Percentiles rank a stretch among this genome's conserved stretches.
These are phyloP conservation scores for Melospiza georgiana DNA, from an alignment of 2,113 vertebrate genomes.

Conservation along the genomic window DNA sequence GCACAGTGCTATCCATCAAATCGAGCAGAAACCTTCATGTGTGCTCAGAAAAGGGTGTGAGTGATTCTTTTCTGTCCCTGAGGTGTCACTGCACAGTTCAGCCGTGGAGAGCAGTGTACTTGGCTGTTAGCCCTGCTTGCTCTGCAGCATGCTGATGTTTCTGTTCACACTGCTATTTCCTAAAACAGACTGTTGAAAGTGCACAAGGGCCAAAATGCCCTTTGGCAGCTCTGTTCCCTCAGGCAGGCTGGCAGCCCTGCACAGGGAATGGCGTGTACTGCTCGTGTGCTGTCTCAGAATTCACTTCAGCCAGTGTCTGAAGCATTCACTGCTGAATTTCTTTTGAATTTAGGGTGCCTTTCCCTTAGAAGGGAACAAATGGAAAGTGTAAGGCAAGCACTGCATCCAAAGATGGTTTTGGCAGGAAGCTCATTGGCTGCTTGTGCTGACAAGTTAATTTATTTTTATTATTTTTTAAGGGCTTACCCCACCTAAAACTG, in stretches of 20 bases:
- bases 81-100: not conserved
- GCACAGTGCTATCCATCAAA: not conserved
- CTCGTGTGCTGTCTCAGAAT: not conserved
- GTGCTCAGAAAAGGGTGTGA: not conserved
- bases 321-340: not conserved
- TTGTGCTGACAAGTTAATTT: not conserved
- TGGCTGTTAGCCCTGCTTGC: not conserved
- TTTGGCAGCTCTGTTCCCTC: not conserved
- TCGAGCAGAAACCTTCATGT: not conserved
- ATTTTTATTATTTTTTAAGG: not conserved
- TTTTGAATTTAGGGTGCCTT: not conserved
- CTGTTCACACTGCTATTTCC: not conserved
- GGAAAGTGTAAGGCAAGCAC: not conserved
- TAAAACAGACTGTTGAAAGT: not conserved
- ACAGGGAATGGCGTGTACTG: not conserved
- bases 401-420: not conserved
- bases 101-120: not conserved
- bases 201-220: not conserved
- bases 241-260: not conserved
- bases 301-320: not conserved
- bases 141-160: not conserved
- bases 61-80: not conserved
- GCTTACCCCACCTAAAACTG: not conserved
- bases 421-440: not conserved
- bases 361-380: conserved; percentile 39